Evolutionary conservation across 2,113 vertebrate species (phyloP).

Genomic region (Natator depressus): DNA sequence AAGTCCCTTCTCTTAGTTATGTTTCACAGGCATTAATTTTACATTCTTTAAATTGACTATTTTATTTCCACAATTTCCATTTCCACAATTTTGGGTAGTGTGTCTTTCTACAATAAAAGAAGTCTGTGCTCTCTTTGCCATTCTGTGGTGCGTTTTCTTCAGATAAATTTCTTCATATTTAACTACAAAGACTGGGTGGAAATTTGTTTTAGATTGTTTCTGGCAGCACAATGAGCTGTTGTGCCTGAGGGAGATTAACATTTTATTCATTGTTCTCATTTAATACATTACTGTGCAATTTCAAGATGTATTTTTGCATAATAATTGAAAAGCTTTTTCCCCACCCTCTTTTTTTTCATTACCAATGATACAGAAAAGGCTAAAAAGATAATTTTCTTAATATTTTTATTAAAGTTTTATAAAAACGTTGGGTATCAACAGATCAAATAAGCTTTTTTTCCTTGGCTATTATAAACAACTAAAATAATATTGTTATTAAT

Average conservation of each 20-base stretch:
- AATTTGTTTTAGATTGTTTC: slow-evolving; percentile 71
- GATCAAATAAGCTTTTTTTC: not conserved
- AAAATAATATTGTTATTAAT: not conserved
- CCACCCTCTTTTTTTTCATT: slow-evolving; percentile 20
- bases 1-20: slow-evolving; percentile 23
- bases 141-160: slow-evolving; percentile 44
- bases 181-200: slow-evolving; percentile 66
- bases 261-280: slow-evolving; percentile 61
- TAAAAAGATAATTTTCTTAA: not conserved
- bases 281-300: slow-evolving; percentile 57
- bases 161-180: slow-evolving; percentile 62
- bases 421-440: not conserved
- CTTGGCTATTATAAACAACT: not conserved
- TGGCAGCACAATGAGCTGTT: slow-evolving; percentile 62
- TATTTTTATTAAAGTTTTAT: not conserved
- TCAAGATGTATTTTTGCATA: slow-evolving; percentile 65
- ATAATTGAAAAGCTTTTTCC: slow-evolving; percentile 38
- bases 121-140: slow-evolving; percentile 28
- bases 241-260: slow-evolving; percentile 63
- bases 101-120: slow-evolving; percentile 9
- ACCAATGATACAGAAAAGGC: not conserved
- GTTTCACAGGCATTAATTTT: slow-evolving; percentile 60
- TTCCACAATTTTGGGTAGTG: slow-evolving; percentile 21
- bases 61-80: no score
- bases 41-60: slow-evolving; percentile 52